Evolutionary conservation across 2,888 invertebrate genomes (phyloP), one percentile per base, ranked within the genome.

Genomic region (Villa cingulata): DNA sequence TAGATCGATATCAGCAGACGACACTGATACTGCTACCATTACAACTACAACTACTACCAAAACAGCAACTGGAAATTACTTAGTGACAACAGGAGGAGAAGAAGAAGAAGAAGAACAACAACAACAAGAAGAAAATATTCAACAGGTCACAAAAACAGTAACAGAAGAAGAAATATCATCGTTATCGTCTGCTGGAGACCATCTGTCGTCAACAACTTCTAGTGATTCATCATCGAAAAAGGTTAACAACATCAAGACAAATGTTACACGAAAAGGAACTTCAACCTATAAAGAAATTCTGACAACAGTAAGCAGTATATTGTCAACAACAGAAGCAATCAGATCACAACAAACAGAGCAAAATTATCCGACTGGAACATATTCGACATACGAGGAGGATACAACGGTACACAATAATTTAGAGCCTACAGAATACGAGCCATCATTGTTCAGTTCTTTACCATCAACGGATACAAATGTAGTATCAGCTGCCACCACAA

Each of bases 31-130:
- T 6, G 4, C 5, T 4, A 23, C 5, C 7, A 7, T 7, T 23
- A 57, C 58, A 59, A 58, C 43, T 1, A 41, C 46, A 2, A 20
- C 47, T 4, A 41, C 50, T 40, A 34, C 48, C 42, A 42, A 41
- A 53, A 50, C 42, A 42, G 51, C 51, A 48, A 43, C 46, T 19
- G n/a, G n/a, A n/a, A n/a, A n/a, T n/a, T n/a, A n/a, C n/a, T 49
- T 48, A 40, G 46, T 41, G 36, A 23, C 16, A 4, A 27, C 37
- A 20, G 45, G 12, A 53, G 48, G 43, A 40, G 45, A 48, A 45
- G 45, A 43, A 44, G 45, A 52, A 48, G 46, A 48, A 44, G 43
- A 49, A 48, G 48, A 39, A 34, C 27, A 47, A 37, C 41, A 46
- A 27, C 41, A 46, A 19, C 16, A 36, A 27, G 29, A 27, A 29